Base-by-base conservation (phyloP, 2,888 invertebrate species). In the Spisula solida region DNA sequence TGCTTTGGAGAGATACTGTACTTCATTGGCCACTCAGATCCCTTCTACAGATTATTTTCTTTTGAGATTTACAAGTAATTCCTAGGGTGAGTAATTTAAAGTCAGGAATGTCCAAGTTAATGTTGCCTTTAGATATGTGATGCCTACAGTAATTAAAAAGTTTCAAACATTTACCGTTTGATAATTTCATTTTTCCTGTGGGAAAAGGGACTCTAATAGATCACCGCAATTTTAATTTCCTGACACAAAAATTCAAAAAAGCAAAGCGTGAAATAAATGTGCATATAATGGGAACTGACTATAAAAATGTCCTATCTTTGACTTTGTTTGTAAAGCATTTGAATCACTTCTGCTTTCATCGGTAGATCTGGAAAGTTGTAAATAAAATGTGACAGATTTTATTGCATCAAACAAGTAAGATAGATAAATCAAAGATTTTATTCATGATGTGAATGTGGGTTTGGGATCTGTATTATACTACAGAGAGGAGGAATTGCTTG, bases 381-480 rank as follows among this genome's bases (percentile, higher is more conserved):
- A 25, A 66, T 25, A 66, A 66, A 66, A 66, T 66, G 60, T 66
- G n/a, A 66, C 25, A n/a, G 10, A n/a, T 66, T 66, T 66, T 25
- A 66, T 66, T 66, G 60, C 60, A 66, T 66, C 12, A 5, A 25
- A 66, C 25, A 25, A 25, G 14, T 60, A 25, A n/a, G 25, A 66
- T 66, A 25, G 60, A 25, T 66, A 66, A 25, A 66, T 66, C n/a
- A n/a, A 41, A 66, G 60, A 66, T 66, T 41, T 66, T 66, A 66
- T 66, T 66, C 60, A 25, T 66, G 60, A 66, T 25, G 60, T 25
- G n/a, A 66, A 66, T 8, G n/a, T 25, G 1, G 25, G 60, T 25
- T 6, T 2, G n/a, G 60, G 6, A 66, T 66, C 25, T 25, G 25
- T 66, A 41, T 41, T 41, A 66, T n/a, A 25, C 4, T 12, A 25